A percentile compares a stretch with the other conserved stretches of the same genome.
Evolutionary conservation across 2,797 vertebrate genomes (phyloP).

Genomic region (Myotis findleyi): DNA sequence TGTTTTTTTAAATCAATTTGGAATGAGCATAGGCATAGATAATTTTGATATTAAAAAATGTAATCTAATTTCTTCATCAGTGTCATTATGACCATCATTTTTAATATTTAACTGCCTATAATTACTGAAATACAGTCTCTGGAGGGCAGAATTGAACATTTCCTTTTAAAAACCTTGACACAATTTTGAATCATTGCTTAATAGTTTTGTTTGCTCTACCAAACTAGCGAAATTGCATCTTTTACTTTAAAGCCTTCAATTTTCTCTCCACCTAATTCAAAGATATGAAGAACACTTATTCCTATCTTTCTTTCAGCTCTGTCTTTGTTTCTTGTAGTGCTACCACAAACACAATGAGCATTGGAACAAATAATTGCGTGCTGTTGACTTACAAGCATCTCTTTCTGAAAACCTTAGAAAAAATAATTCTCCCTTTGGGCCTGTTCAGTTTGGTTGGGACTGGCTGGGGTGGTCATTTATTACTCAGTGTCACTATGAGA

Average conservation of each 20-base stretch:
- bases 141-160: not conserved
- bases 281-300: not conserved
- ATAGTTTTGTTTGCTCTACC: not conserved
- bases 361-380: not conserved
- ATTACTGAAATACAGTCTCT: not conserved
- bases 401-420: slow-evolving; percentile 34
- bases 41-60: slow-evolving; percentile 24
- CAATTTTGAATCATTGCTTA: not conserved
- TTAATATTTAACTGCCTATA: not conserved
- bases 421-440: not conserved
- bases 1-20: not conserved
- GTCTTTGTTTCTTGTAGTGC: not conserved
- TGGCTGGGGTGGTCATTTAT: not conserved
- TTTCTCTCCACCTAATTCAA: not conserved
- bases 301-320: not conserved
- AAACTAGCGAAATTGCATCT: not conserved
- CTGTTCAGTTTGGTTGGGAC: not conserved
- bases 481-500: not conserved
- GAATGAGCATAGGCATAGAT: not conserved
- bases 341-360: not conserved
- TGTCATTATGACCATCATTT: not conserved
- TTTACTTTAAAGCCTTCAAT: slow-evolving; percentile 6
- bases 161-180: not conserved
- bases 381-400: not conserved
- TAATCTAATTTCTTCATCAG: not conserved